Evolutionary conservation across 2,113 vertebrate genomes (phyloP).

Genomic region (Hyaena hyaena): DNA sequence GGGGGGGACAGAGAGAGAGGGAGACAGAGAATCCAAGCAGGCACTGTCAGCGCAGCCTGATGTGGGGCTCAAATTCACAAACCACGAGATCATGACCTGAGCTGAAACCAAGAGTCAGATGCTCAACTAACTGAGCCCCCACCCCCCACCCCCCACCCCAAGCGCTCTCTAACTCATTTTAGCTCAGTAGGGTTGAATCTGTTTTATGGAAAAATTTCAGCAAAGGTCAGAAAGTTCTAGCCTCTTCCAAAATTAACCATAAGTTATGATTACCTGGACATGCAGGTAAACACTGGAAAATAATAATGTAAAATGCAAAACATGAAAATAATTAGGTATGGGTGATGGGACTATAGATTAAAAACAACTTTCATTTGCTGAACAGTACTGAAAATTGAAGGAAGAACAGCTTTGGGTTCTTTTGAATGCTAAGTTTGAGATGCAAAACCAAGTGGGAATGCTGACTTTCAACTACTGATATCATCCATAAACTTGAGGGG

Average conservation of each 20-base stretch:
- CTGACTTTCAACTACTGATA: not conserved
- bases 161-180: not conserved
- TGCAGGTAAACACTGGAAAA: not conserved
- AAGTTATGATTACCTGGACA: not conserved
- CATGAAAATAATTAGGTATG: conserved; percentile 17
- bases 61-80: too few species aligned
- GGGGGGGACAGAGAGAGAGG: too few species aligned
- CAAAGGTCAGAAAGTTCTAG: not conserved
- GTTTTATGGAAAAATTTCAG: not conserved
- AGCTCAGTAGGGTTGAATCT: not conserved
- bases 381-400: not conserved
- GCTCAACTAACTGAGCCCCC: too few species aligned
- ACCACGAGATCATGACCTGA: too few species aligned
- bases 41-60: too few species aligned
- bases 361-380: not conserved
- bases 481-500: not conserved
- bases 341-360: not conserved
- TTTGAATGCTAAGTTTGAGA: not conserved
- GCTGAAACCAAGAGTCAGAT: too few species aligned
- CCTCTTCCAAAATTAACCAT: conserved; percentile 1
- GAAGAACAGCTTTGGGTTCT: not conserved
- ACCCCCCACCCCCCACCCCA: too few species aligned
- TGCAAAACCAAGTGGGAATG: not conserved
- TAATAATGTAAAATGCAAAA: not conserved
- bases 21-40: too few species aligned